Percentiles rank a stretch among this genome's conserved stretches.
Conservation (phyloP, 35 echinoderm and acorn worm genomes). For the Lytechinus pictus region DNA sequence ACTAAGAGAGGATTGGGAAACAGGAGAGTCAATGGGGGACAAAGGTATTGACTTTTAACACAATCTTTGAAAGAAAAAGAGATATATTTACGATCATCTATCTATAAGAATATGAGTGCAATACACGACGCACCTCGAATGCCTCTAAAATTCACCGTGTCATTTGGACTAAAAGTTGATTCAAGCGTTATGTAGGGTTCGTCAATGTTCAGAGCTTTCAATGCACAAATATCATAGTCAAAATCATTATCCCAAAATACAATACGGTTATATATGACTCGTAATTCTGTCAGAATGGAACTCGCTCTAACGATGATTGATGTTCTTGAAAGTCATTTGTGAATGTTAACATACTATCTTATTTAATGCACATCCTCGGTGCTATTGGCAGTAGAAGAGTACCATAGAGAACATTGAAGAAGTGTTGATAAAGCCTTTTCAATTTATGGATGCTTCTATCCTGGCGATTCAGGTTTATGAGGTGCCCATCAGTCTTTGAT, state of each 20-base stretch:
- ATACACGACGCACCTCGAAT: not conserved
- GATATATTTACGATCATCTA: too few species aligned
- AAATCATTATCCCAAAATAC: not conserved
- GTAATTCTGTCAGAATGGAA: not conserved
- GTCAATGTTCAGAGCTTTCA: not conserved
- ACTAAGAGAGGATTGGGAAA: too few species aligned
- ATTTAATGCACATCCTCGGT: not conserved
- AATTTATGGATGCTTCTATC: too few species aligned
- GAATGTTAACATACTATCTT: not conserved
- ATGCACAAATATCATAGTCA: not conserved
- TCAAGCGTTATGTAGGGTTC: not conserved
- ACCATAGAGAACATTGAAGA: not conserved
- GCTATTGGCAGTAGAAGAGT: not conserved
- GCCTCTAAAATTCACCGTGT: not conserved
- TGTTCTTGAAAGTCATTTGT: not conserved
- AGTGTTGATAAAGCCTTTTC: too few species aligned
- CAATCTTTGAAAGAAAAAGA: too few species aligned
- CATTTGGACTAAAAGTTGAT: not conserved
- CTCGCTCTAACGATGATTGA: not conserved
- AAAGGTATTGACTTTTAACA: too few species aligned
- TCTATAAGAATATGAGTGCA: not conserved
- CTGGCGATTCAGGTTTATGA: too few species aligned
- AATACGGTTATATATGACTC: not conserved
- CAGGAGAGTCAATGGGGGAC: too few species aligned
- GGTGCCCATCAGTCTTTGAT: too few species aligned